Conservation (phyloP, 2,888 invertebrate genomes). For the Drosophila tripunctata region DNA sequence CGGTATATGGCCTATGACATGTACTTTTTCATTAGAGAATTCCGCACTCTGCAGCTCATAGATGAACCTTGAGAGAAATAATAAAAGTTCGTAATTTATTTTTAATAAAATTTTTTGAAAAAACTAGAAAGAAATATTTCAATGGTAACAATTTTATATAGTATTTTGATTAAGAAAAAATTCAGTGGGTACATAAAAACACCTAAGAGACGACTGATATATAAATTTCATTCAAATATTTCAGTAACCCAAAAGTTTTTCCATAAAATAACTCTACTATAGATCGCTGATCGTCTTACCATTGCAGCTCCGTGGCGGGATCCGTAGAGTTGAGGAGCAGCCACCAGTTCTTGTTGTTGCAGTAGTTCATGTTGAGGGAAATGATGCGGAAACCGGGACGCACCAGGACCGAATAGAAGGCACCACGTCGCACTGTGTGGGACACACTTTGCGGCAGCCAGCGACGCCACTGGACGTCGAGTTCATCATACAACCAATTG, state of each 20-base stretch:
- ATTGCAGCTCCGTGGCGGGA: conserved; percentile 96
- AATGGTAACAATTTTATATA: too few relatives aligned
- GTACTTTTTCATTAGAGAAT: conserved; percentile 96
- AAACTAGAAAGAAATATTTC: too few relatives aligned
- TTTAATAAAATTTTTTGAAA: too few relatives aligned
- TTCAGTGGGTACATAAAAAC: too few relatives aligned
- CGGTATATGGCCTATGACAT: conserved; percentile 98
- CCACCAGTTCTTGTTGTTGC: conserved; percentile 98
- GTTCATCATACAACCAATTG: conserved; percentile 95
- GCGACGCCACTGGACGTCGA: conserved; percentile 94
- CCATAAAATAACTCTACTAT: too few relatives aligned
- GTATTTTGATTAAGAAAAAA: too few relatives aligned
- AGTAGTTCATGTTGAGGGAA: conserved; percentile 98
- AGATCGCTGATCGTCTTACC: too few relatives aligned
- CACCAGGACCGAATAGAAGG: conserved; percentile 95
- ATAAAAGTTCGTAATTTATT: too few relatives aligned
- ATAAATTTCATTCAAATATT: too few relatives aligned
- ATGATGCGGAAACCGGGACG: conserved; percentile 95
- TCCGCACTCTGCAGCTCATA: conserved; percentile 97
- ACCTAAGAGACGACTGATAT: too few relatives aligned
- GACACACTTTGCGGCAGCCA: conserved; percentile 96
- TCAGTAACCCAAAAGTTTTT: too few relatives aligned
- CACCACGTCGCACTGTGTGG: conserved; percentile 93
- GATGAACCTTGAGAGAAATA: conserved; percentile 87
- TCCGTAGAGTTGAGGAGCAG: conserved; percentile 96